Evolutionary conservation across 2,797 vertebrate species (phyloP).

Genomic region (Crenichthys baileyi): DNA sequence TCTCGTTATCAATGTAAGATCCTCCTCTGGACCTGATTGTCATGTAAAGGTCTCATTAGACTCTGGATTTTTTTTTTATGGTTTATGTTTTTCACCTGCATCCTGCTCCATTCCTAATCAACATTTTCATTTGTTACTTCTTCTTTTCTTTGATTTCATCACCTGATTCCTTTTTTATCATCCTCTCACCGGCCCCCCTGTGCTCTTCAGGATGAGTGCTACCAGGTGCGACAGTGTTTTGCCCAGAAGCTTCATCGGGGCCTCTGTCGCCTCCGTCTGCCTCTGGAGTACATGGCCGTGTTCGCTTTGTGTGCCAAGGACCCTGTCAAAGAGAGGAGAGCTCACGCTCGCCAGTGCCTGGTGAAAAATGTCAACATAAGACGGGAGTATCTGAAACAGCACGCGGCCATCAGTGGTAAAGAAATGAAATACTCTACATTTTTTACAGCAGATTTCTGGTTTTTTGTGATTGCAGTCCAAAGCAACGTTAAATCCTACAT

Average conservation of each 20-base stretch:
- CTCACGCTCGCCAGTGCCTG: slow-evolving; percentile 96
- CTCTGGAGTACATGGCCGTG: slow-evolving; percentile 97
- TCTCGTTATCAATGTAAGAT: slow-evolving; percentile 95
- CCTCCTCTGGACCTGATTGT: too few species aligned
- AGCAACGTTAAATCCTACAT: not conserved
- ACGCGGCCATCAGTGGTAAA: slow-evolving; percentile 95
- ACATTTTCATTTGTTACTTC: not conserved
- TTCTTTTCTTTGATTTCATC: not conserved
- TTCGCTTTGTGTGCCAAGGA: slow-evolving; percentile 98
- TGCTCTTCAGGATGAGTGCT: slow-evolving; percentile 90
- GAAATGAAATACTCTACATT: not conserved
- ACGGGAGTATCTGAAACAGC: slow-evolving; percentile 97
- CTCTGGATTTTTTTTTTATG: not conserved
- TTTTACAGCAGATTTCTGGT: not conserved
- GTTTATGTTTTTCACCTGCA: not conserved
- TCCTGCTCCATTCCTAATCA: not conserved
- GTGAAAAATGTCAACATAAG: slow-evolving; percentile 97
- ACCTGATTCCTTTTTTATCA: not conserved
- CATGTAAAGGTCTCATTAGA: not conserved
- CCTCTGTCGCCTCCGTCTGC: slow-evolving; percentile 92
- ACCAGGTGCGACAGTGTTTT: slow-evolving; percentile 97
- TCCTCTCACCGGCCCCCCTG: not conserved
- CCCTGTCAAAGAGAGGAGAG: slow-evolving; percentile 94
- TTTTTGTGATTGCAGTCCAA: not conserved
- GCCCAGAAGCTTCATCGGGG: slow-evolving; percentile 98